Base-by-base conservation (phyloP, 2,888 invertebrate genomes). In the Cosmorhoe ocellata region DNA sequence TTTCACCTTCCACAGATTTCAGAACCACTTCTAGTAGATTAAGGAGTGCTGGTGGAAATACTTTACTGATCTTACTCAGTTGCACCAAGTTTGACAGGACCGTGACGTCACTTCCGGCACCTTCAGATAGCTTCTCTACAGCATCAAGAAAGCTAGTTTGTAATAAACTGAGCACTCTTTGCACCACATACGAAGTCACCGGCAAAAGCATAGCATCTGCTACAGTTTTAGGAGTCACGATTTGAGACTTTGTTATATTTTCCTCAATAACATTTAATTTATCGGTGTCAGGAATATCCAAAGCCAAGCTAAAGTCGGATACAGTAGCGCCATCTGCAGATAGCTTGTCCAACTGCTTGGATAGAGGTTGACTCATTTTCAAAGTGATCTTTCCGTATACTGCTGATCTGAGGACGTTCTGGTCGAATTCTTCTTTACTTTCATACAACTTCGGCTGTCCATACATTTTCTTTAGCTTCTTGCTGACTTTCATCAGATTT, bases 131-230 rank as follows among this genome's bases (percentile, higher is more conserved):
- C n/a, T 69, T 56, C 11, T 54, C 57, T 8, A 70, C 32, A 2
- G 84, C 57, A 27, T 67, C 59, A 6, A 71, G 51, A 7, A 86
- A 66, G 34, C 69, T 59, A 7, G 56, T 64, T 55, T 80, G 74
- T 22, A 86, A 41, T 14, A 84, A 51, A 46, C 64, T 68, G 5
- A 87, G 60, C 13, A 91, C 67, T 59, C 88, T 76, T 50, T 86
- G 76, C 32, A 91, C 73, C 5, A 92, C 69, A 50, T 91, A 92
- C 9, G 91, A 85, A 58, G 92, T 92, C 32, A 93, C 68, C 51
- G 94, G 94, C 56, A 93, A 75, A 2, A 93, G 66, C 67, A 91
- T 65, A 66, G 86, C 39, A 18, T 54, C 60, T 3, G 61, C 45
- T 41, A 61, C 56, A 36, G 30, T 40, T 28, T 34, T 41, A 0